A percentile compares a stretch with the other conserved stretches of the same genome.
Conservation (phyloP, 2,113 vertebrate species). For the Gasterosteus nipponicus region DNA sequence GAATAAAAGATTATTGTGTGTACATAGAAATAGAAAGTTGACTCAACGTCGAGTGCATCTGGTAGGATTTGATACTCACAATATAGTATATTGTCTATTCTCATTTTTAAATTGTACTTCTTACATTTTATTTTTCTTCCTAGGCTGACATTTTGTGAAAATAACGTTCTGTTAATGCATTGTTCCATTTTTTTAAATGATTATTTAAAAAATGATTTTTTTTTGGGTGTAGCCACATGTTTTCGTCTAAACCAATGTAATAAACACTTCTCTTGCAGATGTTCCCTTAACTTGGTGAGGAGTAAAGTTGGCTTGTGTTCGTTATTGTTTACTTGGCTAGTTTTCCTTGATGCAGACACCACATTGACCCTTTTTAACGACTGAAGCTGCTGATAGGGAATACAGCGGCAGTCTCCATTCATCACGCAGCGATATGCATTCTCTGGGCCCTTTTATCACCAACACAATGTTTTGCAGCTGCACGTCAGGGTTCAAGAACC, state of each 20-base stretch:
- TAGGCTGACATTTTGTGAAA: not conserved
- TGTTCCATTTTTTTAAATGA: not conserved
- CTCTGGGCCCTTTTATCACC: conserved; percentile 69
- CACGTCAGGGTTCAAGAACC: conserved; percentile 99
- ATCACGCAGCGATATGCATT: conserved; percentile 42
- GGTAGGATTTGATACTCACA: conserved; percentile 15
- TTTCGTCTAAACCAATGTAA: not conserved
- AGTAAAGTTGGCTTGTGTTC: conserved; percentile 35
- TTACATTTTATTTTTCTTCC: not conserved
- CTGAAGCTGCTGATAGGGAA: conserved; percentile 29
- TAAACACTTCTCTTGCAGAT: conserved; percentile 32
- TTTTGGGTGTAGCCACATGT: not conserved
- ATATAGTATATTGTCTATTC: not conserved
- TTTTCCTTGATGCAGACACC: conserved; percentile 37
- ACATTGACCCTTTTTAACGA: conserved; percentile 16
- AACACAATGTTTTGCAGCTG: conserved; percentile 99
- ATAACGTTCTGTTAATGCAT: not conserved
- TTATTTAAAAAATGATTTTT: not conserved
- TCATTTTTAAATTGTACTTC: not conserved
- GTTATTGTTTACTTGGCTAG: conserved; percentile 44
- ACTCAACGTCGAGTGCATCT: conserved; percentile 2
- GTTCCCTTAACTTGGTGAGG: not conserved
- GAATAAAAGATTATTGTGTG: not conserved
- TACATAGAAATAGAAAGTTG: not conserved
- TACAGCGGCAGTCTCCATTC: conserved; percentile 46